Conservation (phyloP, 2,888 invertebrate genomes). For the Oligia fasciuncula region DNA sequence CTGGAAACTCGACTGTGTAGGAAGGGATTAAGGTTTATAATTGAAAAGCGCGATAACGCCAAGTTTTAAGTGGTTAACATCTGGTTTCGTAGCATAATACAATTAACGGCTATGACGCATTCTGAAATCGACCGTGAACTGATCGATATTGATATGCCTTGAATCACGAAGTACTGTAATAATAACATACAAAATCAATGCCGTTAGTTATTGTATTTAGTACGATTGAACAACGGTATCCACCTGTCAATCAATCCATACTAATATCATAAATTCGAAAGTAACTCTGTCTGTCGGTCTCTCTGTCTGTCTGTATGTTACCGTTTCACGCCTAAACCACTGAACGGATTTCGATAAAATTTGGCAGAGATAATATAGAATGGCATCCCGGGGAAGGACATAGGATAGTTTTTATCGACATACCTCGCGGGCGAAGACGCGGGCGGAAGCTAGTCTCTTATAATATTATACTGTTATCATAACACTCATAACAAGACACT, state of each 20-base stretch:
- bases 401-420: no score
- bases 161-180: not conserved
- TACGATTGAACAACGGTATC: not conserved
- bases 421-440: no score
- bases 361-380: no score
- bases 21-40: not conserved
- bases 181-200: not conserved
- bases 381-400: no score
- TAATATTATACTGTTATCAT: not conserved
- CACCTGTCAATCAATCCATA: not conserved
- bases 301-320: no score
- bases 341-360: no score
- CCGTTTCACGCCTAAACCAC: no score
- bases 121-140: constrained; percentile 2
- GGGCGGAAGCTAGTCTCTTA: no score
- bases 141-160: not conserved
- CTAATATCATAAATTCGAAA: no score
- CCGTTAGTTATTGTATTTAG: not conserved
- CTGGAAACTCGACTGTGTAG: not conserved
- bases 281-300: no score
- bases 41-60: not conserved
- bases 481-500: not conserved
- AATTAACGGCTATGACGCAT: constrained; percentile 23
- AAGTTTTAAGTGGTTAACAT: constrained; percentile 9
- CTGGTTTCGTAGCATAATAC: not conserved